phyloP scores from a whole-genome alignment of 2,888 invertebrate genomes.

The Seira ritae region DNA sequence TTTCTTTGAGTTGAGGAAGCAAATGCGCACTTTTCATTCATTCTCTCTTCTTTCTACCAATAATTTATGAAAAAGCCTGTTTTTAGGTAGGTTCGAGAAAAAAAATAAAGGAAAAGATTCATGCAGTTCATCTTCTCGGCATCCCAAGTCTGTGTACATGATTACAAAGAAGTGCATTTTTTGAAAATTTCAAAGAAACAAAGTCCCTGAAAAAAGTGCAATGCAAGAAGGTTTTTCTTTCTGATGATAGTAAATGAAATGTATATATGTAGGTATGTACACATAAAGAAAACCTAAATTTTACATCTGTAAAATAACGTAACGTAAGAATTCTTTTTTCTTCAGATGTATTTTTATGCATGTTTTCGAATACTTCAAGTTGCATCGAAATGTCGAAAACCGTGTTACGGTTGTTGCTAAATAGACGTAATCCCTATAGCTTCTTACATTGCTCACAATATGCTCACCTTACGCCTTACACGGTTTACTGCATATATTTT shows the following conservation, averaged over 20 bases:
- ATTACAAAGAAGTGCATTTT: too few relatives aligned
- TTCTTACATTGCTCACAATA: too few relatives aligned
- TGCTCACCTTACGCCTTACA: too few relatives aligned
- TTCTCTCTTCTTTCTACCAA: background rate
- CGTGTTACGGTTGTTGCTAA: too few relatives aligned
- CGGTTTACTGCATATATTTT: background rate
- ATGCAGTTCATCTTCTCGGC: too few relatives aligned
- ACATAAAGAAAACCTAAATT: background rate
- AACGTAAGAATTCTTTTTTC: background rate
- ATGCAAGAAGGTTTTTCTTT: background rate
- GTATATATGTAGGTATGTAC: too few relatives aligned
- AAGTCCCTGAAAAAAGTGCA: too few relatives aligned
- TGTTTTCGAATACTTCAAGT: background rate
- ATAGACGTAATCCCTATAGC: too few relatives aligned
- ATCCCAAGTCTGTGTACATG: too few relatives aligned
- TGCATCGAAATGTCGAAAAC: too few relatives aligned
- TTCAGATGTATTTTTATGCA: background rate
- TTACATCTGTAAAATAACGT: background rate
- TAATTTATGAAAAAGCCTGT: background rate
- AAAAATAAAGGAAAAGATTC: background rate
- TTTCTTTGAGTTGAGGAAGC: slow-evolving; percentile 59
- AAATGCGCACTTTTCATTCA: slow-evolving; percentile 56
- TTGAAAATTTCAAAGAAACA: too few relatives aligned
- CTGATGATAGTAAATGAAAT: too few relatives aligned
- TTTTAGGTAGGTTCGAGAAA: background rate